These are phyloP conservation scores for Mesitornis unicolor DNA, from an alignment of 2,113 vertebrate genomes.

Conservation along the genomic window DNA sequence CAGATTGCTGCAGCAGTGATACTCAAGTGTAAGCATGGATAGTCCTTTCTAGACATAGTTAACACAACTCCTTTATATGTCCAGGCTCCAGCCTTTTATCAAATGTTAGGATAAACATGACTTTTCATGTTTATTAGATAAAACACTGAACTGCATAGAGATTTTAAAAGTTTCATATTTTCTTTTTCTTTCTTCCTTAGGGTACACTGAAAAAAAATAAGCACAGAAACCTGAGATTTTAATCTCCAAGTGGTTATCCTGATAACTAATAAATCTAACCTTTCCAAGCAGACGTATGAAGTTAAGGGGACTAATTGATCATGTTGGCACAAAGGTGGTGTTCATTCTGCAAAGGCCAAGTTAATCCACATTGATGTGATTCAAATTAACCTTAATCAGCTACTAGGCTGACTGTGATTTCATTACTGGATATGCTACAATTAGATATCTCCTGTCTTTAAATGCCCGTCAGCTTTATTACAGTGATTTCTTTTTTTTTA, in stretches of 20 bases:
- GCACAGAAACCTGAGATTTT: conserved; percentile 38
- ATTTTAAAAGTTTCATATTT: neutral
- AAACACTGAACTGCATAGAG: neutral
- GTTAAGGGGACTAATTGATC: conserved; percentile 81
- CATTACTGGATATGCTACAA: conserved; percentile 73
- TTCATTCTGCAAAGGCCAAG: conserved; percentile 80
- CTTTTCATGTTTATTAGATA: neutral
- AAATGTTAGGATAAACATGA: neutral
- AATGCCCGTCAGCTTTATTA: conserved; percentile 64
- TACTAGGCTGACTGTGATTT: conserved; percentile 75
- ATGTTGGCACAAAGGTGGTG: conserved; percentile 80
- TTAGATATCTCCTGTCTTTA: conserved; percentile 73
- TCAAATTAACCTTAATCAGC: conserved; percentile 86
- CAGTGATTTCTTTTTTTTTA: conserved; percentile 33
- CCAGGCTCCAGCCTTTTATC: neutral
- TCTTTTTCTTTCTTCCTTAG: neutral
- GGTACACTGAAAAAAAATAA: neutral
- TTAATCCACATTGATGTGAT: conserved; percentile 84
- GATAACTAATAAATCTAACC: conserved; percentile 82
- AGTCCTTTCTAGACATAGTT: neutral
- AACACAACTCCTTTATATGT: neutral
- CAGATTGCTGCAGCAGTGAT: neutral
- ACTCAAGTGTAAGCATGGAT: neutral
- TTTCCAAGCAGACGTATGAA: conserved; percentile 73
- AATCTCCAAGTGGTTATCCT: conserved; percentile 69